A percentile compares a stretch with the other conserved stretches of the same genome.
Evolutionary conservation across 2,888 invertebrate species (phyloP).

Genomic region (Scaeva pyrastri): DNA sequence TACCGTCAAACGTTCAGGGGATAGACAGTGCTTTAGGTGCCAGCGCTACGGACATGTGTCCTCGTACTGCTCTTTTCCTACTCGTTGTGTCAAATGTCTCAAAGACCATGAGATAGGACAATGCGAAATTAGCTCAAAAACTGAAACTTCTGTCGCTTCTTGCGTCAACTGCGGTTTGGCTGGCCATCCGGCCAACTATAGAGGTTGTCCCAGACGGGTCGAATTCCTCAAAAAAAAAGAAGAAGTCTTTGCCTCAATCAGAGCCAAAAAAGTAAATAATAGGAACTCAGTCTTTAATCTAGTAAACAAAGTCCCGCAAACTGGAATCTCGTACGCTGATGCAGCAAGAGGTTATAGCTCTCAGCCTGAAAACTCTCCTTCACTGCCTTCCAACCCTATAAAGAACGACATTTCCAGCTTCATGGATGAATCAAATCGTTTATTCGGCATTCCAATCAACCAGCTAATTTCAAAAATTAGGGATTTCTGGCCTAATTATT

Average conservation of each 20-base stretch:
- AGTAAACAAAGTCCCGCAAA: background rate
- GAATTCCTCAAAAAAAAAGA: slow-evolving; percentile 2
- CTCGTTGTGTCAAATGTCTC: too few species aligned
- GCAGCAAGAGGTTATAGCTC: background rate
- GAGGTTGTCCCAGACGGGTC: too few species aligned
- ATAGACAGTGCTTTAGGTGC: background rate
- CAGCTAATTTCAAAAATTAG: background rate
- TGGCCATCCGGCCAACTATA: background rate
- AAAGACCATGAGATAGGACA: too few species aligned
- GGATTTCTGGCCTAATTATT: background rate
- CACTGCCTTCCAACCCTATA: background rate
- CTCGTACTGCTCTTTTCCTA: too few species aligned
- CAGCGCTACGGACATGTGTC: background rate
- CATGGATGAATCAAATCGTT: background rate
- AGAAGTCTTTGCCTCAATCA: background rate
- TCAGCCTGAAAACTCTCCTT: background rate
- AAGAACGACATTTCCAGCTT: background rate
- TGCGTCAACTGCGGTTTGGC: background rate
- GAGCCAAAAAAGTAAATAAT: background rate
- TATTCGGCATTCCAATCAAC: background rate
- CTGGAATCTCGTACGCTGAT: background rate
- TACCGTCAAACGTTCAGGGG: too few species aligned
- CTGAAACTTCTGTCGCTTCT: background rate
- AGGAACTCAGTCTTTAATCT: background rate
- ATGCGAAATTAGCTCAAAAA: background rate